Conservation (phyloP, 2,797 vertebrate species). For the Malacoctenus gilli region DNA sequence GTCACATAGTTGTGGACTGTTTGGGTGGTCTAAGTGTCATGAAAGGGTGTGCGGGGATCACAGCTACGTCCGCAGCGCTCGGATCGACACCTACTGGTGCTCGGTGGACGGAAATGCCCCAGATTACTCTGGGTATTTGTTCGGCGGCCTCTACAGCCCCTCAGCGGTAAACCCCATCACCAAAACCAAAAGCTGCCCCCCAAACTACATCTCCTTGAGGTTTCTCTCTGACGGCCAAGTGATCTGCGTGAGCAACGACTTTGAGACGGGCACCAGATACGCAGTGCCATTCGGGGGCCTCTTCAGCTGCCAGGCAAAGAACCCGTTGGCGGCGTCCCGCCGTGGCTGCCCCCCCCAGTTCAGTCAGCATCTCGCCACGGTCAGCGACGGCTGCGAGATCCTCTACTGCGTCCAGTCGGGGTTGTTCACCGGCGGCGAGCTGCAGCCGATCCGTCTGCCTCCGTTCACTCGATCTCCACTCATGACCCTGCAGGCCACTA, state of each 20-base stretch:
- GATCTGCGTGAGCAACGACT: slow-evolving; percentile 87
- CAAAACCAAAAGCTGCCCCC: slow-evolving; percentile 83
- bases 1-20: slow-evolving; percentile 40
- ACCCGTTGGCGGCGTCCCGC: slow-evolving; percentile 75
- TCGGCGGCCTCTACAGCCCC: slow-evolving; percentile 87
- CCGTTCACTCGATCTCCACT: slow-evolving; percentile 84
- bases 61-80: slow-evolving; percentile 81
- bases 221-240: slow-evolving; percentile 81
- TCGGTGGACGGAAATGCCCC: slow-evolving; percentile 43
- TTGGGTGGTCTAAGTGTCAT: slow-evolving; percentile 57
- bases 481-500: slow-evolving; percentile 71
- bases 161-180: slow-evolving; percentile 76
- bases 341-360: slow-evolving; percentile 84
- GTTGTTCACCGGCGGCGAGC: slow-evolving; percentile 81
- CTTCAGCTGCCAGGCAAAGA: slow-evolving; percentile 88
- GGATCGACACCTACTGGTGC: slow-evolving; percentile 86
- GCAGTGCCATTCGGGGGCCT: slow-evolving; percentile 88
- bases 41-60: slow-evolving; percentile 76
- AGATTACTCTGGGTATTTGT: slow-evolving; percentile 82
- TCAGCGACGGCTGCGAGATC: slow-evolving; percentile 90
- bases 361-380: slow-evolving; percentile 87
- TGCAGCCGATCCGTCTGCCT: slow-evolving; percentile 82
- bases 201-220: slow-evolving; percentile 73
- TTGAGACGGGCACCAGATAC: slow-evolving; percentile 75
- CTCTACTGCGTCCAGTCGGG: slow-evolving; percentile 88